Percentiles rank a stretch among this genome's conserved stretches.
phyloP scores from a whole-genome alignment of 2,888 invertebrate species.

The Sphaeridia pumilis region DNA sequence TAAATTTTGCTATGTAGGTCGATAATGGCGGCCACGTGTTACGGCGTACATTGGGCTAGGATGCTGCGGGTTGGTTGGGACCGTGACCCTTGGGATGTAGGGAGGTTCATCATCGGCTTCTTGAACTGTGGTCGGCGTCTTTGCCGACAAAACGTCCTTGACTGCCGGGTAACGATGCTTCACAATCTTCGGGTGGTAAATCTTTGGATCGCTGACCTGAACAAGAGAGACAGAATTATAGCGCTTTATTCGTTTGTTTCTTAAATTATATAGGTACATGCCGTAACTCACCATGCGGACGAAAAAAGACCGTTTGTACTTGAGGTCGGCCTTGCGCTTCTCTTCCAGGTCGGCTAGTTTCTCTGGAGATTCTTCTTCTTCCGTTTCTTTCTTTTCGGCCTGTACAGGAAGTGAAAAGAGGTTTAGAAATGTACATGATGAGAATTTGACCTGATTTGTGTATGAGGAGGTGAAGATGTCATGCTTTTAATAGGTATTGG shows the following conservation, averaged over 20 bases:
- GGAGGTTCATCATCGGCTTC: background rate
- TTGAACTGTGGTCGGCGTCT: background rate
- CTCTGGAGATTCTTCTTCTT: constrained; percentile 36
- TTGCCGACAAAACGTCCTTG: constrained; percentile 20
- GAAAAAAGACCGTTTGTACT: constrained; percentile 88
- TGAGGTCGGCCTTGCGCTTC: constrained; percentile 49
- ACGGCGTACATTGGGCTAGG: constrained; percentile 13
- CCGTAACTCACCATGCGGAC: constrained; percentile 70
- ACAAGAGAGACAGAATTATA: background rate
- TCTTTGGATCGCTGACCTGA: constrained; percentile 72
- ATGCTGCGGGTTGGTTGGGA: constrained; percentile 9
- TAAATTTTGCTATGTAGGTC: too few relatives aligned
- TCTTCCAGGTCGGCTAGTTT: constrained; percentile 36
- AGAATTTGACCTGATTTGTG: too few relatives aligned
- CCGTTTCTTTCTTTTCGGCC: constrained; percentile 29
- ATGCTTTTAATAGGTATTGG: too few relatives aligned
- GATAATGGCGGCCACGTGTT: background rate
- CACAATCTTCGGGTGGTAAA: constrained; percentile 80
- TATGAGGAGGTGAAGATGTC: too few relatives aligned
- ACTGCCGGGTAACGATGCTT: constrained; percentile 20
- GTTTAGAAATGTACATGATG: too few relatives aligned
- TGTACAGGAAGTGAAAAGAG: too few relatives aligned
- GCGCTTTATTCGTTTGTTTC: background rate
- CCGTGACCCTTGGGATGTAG: background rate
- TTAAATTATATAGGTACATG: too few relatives aligned